Base-by-base conservation (phyloP, 2,888 invertebrate genomes). In the Leptinotarsa rubiginosa region DNA sequence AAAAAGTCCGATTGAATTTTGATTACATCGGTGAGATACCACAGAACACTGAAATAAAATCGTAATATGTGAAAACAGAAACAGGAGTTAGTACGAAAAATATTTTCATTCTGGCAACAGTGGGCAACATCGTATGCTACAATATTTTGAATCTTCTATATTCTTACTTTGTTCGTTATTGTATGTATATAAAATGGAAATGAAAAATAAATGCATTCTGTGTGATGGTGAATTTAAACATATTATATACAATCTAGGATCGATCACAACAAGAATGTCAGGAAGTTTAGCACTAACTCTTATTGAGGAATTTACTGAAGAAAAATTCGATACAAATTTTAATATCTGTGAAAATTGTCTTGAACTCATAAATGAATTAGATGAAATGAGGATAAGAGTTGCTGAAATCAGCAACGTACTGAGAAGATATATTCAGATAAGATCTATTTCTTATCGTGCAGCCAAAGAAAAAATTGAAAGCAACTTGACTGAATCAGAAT, bases 311-410 rank as follows among this genome's bases (percentile, higher is more conserved):
- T 7, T 62, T 41, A 41, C 62, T 0, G 62, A 31, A 62, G 62
- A 62, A 62, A 41, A 31, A 41, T 31, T n/a, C n/a, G 16, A 7
- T 31, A 41, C n/a, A 62, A 15, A 62, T 16, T 41, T 68, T 62
- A 66, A 79, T 71, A 76, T 84, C 62, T 85, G 85, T 75, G 15
- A 54, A 41, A 70, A 47, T 56, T 85, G 85, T 74, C 79, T 73
- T 65, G 73, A 81, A 65, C 76, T 84, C 69, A 74, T 86, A 25
- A 83, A 85, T 66, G 84, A 85, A 78, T 79, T 85, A 47, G 86
- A 86, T 80, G 68, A 71, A 41, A 76, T 84, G 49, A 78, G 83
- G 73, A 50, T 75, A 41, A 79, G 81, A 66, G 79, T 77, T 68
- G 80, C 79, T 69, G 76, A 79, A 66, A 78, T 85, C 56, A 74